These are phyloP conservation scores for Scolopax rusticola DNA, from an alignment of 2,797 vertebrate genomes.

Conservation along the genomic window DNA sequence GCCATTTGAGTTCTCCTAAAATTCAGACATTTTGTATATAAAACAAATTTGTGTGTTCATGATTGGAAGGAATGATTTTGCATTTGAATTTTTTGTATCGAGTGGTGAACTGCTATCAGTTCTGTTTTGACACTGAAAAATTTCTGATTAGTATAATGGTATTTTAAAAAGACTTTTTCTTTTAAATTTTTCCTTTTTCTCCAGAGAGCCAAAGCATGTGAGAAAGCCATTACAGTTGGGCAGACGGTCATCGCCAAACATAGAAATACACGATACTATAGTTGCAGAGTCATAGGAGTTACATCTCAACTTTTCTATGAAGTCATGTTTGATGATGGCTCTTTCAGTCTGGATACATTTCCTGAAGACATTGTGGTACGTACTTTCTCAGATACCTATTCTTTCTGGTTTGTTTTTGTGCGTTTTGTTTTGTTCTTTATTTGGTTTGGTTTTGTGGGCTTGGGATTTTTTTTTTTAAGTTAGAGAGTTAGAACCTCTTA, in stretches of 20 bases:
- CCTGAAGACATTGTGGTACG: slow-evolving; percentile 98
- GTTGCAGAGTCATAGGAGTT: slow-evolving; percentile 89
- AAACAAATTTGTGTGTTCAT: neutral
- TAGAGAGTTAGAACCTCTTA: neutral
- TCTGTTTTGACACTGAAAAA: neutral
- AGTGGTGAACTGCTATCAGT: neutral
- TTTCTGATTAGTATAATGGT: neutral
- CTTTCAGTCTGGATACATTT: slow-evolving; percentile 95
- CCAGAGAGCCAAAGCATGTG: slow-evolving; percentile 86
- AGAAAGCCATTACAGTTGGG: slow-evolving; percentile 87
- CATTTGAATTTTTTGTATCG: neutral
- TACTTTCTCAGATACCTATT: slow-evolving; percentile 6
- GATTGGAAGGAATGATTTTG: neutral
- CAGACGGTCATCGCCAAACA: slow-evolving; percentile 97
- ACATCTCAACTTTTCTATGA: slow-evolving; percentile 94
- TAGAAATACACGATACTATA: slow-evolving; percentile 95
- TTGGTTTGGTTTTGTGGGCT: neutral
- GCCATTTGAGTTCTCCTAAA: neutral
- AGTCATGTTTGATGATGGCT: slow-evolving; percentile 97
- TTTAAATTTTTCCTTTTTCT: slow-evolving; percentile 20
- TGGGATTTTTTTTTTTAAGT: neutral
- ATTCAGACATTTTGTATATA: neutral
- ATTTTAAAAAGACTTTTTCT: neutral
- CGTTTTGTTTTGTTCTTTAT: neutral
- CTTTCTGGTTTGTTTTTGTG: neutral